phyloP scores from a whole-genome alignment of 2,113 vertebrate genomes.

The Xiphorhynchus elegans region DNA sequence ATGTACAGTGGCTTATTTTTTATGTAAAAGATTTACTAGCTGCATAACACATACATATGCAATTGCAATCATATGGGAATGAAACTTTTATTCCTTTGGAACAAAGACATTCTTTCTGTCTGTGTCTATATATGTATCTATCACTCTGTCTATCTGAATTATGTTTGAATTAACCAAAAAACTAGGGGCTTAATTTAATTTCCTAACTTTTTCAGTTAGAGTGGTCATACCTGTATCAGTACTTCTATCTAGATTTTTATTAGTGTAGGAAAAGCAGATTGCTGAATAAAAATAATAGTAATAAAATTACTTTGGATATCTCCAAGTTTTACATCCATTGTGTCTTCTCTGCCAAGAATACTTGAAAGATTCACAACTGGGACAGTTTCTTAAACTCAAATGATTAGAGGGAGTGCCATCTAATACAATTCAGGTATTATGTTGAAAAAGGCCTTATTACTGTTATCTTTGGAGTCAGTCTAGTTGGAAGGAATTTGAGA shows the following conservation, averaged over 20 bases:
- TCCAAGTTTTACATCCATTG: not conserved
- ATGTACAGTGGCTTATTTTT: not conserved
- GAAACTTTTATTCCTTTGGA: not conserved
- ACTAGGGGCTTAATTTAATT: not conserved
- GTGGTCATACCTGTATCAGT: not conserved
- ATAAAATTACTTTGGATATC: not conserved
- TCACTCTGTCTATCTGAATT: not conserved
- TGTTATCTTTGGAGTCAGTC: not conserved
- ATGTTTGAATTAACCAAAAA: not conserved
- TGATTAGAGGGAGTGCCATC: not conserved
- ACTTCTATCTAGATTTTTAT: not conserved
- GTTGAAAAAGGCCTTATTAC: not conserved
- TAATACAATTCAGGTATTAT: not conserved
- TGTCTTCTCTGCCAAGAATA: not conserved
- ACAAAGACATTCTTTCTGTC: not conserved
- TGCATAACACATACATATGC: not conserved
- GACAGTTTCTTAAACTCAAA: not conserved
- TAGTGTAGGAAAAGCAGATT: not conserved
- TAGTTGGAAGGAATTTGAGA: not conserved
- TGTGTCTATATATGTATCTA: accelerated
- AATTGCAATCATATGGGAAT: not conserved
- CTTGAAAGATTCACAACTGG: not conserved
- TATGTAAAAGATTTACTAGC: not conserved
- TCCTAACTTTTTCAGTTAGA: not conserved
- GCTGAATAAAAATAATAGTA: not conserved